Percentiles rank a stretch among this genome's conserved stretches.
Conservation (phyloP, 2,113 vertebrate species). For the Prinia subflava region DNA sequence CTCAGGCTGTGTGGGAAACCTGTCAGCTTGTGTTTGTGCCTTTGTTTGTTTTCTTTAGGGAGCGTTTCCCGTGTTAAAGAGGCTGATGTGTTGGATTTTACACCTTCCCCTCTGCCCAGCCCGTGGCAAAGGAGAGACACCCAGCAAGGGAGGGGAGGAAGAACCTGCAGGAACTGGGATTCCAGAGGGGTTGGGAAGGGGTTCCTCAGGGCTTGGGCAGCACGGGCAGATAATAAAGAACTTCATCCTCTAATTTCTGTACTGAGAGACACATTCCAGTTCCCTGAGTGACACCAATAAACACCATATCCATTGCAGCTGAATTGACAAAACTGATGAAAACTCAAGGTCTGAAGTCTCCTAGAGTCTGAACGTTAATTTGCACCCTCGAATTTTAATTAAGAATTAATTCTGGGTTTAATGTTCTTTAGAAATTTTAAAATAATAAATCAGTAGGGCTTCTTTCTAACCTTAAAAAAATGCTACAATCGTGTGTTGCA, state of each 20-base stretch:
- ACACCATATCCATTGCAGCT: rapidly evolving
- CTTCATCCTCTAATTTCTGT: neutral
- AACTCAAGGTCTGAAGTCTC: neutral
- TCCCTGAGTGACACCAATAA: neutral
- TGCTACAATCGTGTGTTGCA: neutral
- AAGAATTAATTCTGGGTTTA: neutral
- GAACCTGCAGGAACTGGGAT: neutral
- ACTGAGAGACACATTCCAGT: neutral
- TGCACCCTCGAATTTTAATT: neutral
- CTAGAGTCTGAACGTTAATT: neutral
- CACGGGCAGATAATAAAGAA: neutral
- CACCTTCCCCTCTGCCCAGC: neutral
- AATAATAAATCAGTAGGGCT: neutral
- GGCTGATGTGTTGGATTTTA: neutral
- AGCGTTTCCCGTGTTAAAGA: neutral
- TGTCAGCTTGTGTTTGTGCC: conserved; percentile 21
- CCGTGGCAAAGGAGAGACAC: neutral
- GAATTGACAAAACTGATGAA: neutral
- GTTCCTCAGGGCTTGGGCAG: neutral
- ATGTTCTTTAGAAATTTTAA: neutral
- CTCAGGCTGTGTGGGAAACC: conserved; percentile 6
- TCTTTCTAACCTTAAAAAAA: neutral
- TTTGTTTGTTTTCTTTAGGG: conserved; percentile 37
- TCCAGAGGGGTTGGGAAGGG: neutral
- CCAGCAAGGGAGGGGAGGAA: neutral